Base-by-base conservation (phyloP, 2,888 invertebrate species). In the Xylophagus ater region DNA sequence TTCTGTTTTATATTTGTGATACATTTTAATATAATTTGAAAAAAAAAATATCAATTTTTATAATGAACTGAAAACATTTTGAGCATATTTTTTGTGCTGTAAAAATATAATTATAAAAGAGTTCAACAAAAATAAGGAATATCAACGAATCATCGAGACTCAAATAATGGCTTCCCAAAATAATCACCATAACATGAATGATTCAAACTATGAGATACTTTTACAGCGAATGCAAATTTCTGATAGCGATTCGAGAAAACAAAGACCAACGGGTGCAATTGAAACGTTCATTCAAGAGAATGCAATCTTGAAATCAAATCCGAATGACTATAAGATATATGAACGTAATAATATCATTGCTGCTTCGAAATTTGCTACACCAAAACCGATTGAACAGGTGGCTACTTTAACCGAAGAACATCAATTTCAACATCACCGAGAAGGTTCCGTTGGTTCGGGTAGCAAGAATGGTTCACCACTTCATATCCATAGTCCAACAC, bases 281-380 rank as follows among this genome's bases (percentile, higher is more conserved):
- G 79, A 80, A 56, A 76, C 74, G 54, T 77, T 78, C 53, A 69
- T 73, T 12, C 66, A 74, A 42, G 74, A 74, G 45, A 71, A 67
- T 53, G 65, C 70, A 42, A 55, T 56, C 36, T 59, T 56, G 38
- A 28, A 23, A 9, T 15, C 31, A 13, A 28, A 15, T 3, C 25
- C 34, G 2, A 13, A 29, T 6, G 71, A 73, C 40, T 72, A 72
- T 48, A 72, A 73, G 49, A 59, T 74, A 35, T 77, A 77, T 51
- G 84, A 83, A 55, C 71, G 83, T 40, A 79, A 76, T 42, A 81
- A 79, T 54, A 77, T 83, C 41, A 81, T 82, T 51, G 77, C 80
- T 14, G 76, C 82, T 34, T 80, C 81, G 8, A 81, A 84, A 58
- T 85, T 78, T 57, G 80, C 81, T 29, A 80, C 81, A 24, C 81